phyloP scores from a whole-genome alignment of 2,888 invertebrate species.

The Dicroscelio sp. region DNA sequence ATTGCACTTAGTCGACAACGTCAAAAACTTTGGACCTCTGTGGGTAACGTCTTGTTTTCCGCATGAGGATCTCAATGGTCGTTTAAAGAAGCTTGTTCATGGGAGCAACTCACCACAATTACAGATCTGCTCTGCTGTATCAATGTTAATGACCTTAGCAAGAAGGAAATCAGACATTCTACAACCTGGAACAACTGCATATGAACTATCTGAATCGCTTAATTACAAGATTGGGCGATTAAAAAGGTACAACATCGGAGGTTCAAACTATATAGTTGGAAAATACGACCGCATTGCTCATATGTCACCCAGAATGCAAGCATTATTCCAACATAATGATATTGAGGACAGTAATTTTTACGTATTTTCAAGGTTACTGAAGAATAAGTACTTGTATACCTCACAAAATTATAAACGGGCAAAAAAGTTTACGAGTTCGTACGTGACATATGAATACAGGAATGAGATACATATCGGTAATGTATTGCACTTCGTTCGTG shows the following conservation, averaged over 20 bases:
- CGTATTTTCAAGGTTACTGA: background rate
- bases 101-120: background rate
- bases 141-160: background rate
- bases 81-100: background rate
- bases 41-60: background rate
- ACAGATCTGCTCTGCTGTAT: background rate
- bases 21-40: conserved; percentile 1
- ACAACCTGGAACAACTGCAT: background rate
- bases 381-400: background rate
- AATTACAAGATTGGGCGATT: background rate
- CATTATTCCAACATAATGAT: background rate
- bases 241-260: background rate
- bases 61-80: background rate
- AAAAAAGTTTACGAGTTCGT: background rate
- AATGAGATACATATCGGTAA: background rate
- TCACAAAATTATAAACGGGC: background rate
- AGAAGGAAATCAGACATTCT: background rate
- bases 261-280: background rate
- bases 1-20: background rate
- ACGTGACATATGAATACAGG: background rate
- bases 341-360: background rate
- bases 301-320: background rate
- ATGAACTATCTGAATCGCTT: background rate
- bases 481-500: background rate
- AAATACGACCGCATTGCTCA: too few species aligned